Evolutionary conservation across 2,888 invertebrate species (phyloP).

Genomic region (Cephus pulcher): DNA sequence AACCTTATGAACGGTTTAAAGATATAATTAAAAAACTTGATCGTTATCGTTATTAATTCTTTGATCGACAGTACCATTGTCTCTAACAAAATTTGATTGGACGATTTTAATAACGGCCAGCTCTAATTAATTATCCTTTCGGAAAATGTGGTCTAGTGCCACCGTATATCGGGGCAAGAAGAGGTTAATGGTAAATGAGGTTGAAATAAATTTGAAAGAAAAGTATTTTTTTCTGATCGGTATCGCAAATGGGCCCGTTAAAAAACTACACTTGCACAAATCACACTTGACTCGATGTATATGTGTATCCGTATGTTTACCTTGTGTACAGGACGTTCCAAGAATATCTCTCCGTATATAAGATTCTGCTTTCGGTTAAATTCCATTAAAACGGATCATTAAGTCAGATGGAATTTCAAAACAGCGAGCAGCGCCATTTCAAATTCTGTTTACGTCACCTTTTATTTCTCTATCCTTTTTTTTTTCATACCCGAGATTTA

Average conservation of each 20-base stretch:
- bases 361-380: neutral
- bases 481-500: neutral
- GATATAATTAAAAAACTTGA: neutral
- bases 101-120: no score
- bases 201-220: neutral
- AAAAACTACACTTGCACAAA: constrained; percentile 24
- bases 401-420: neutral
- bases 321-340: neutral
- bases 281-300: constrained; percentile 11
- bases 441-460: neutral
- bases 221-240: constrained; percentile 15
- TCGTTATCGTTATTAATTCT: neutral
- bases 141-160: neutral
- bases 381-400: no score
- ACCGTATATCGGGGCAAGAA: neutral
- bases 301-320: neutral
- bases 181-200: neutral
- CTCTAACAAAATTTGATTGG: no score
- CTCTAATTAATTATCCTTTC: neutral
- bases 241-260: constrained; percentile 30
- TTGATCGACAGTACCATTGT: no score
- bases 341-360: neutral
- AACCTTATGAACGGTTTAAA: neutral
- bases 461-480: no score
- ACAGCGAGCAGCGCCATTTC: neutral